phyloP scores from a whole-genome alignment of 1,140 invertebrate species.

The Drosophila lacertosa region DNA sequence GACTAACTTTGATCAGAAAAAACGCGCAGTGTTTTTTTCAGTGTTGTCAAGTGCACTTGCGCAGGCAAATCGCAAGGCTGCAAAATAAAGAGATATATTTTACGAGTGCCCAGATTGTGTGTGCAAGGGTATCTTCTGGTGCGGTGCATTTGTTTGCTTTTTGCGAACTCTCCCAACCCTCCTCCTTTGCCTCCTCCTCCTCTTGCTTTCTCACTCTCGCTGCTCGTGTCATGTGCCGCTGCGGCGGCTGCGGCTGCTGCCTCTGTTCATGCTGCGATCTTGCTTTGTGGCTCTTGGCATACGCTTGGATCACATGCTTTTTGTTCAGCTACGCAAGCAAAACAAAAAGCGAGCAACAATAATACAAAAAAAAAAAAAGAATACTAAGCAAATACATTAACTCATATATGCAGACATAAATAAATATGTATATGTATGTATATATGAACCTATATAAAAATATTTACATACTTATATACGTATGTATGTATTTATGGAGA shows the following conservation, averaged over 20 bases:
- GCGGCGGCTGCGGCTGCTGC: not conserved
- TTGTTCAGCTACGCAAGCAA: constrained; percentile 81
- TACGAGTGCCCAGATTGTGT: not conserved
- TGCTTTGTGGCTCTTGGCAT: constrained; percentile 45
- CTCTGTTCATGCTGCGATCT: constrained; percentile 8
- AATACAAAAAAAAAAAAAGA: constrained; percentile 24
- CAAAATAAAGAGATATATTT: not conserved
- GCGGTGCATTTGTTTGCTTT: constrained; percentile 2
- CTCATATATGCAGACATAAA: constrained; percentile 25
- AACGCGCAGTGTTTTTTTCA: not conserved
- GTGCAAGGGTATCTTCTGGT: constrained; percentile 1
- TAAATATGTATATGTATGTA: constrained; percentile 6
- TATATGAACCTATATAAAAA: no score
- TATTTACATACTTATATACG: no score
- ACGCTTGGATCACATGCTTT: constrained; percentile 77
- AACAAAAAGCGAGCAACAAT: constrained; percentile 70
- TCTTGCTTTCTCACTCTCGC: not conserved
- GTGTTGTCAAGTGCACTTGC: not conserved
- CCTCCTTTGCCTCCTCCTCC: no score
- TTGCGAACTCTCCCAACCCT: constrained; percentile 2
- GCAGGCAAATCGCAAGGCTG: constrained; percentile 8
- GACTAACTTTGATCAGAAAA: not conserved
- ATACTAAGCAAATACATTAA: constrained; percentile 70
- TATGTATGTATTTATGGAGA: constrained; percentile 7
- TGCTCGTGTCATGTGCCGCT: not conserved